phyloP scores from a whole-genome alignment of 2,113 vertebrate genomes.

The Petrocephalus zakoni region DNA sequence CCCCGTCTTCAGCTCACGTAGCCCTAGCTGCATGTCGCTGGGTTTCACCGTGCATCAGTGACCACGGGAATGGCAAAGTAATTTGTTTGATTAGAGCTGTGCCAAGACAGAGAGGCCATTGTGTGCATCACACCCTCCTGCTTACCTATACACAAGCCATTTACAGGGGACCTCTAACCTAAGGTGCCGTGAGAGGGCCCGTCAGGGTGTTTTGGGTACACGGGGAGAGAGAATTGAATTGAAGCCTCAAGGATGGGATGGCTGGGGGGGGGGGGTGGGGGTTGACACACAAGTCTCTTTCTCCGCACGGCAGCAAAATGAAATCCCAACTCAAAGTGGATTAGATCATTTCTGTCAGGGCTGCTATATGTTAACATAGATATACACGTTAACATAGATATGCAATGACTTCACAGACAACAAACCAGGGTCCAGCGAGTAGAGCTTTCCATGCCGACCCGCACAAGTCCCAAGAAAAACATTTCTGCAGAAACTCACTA shows the following conservation, averaged over 20 bases:
- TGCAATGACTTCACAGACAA: not conserved
- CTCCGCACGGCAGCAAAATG: not conserved
- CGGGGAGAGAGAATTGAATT: slow-evolving; percentile 46
- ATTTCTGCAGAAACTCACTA: not conserved
- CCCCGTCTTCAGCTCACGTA: not conserved
- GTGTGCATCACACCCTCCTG: slow-evolving; percentile 45
- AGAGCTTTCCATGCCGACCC: not conserved
- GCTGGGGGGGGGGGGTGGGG: not conserved
- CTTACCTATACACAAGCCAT: slow-evolving; percentile 53
- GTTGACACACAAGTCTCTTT: not conserved
- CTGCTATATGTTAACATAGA: not conserved
- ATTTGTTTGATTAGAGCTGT: slow-evolving; percentile 61
- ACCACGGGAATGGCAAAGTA: slow-evolving; percentile 43
- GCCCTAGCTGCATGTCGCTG: slow-evolving; percentile 50
- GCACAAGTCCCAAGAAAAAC: not conserved
- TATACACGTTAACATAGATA: not conserved
- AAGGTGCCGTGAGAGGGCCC: slow-evolving; percentile 53
- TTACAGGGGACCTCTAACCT: slow-evolving; percentile 44
- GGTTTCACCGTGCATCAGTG: slow-evolving; percentile 50
- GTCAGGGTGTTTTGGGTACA: slow-evolving; percentile 30
- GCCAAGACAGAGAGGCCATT: slow-evolving; percentile 54
- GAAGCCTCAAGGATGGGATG: slow-evolving; percentile 33
- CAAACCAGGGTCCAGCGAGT: not conserved
- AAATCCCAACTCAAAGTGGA: not conserved
- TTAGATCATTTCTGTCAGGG: not conserved